Conservation (phyloP, 2,888 invertebrate genomes). For the Acanthopleura granulata region DNA sequence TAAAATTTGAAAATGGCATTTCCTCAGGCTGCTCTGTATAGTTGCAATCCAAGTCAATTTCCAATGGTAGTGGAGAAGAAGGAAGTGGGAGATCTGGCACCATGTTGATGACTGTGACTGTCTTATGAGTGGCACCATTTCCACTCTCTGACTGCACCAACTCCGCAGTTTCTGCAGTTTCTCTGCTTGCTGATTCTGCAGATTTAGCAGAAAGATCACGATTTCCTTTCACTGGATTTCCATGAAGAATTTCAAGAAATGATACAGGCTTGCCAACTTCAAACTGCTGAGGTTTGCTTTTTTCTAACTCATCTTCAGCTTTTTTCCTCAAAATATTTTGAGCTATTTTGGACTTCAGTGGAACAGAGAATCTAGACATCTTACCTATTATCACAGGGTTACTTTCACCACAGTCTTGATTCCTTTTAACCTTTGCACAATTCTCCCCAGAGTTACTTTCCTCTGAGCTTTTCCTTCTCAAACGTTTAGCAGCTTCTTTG, state of each 20-base stretch:
- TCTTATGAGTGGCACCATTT: not conserved
- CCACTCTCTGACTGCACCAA: not conserved
- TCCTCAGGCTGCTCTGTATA: not conserved
- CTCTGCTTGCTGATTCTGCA: not conserved
- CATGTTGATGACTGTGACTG: not conserved
- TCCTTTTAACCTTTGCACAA: too few relatives aligned
- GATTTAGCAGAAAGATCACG: too few relatives aligned
- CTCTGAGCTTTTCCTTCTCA: conserved; percentile 1
- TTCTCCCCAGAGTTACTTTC: not conserved
- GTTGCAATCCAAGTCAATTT: not conserved
- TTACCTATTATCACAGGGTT: not conserved
- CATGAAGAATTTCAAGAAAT: not conserved
- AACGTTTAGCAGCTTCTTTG: not conserved
- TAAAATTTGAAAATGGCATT: not conserved
- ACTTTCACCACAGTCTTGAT: too few relatives aligned
- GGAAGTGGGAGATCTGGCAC: not conserved
- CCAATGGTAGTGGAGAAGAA: not conserved
- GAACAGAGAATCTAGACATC: not conserved
- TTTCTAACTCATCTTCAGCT: not conserved
- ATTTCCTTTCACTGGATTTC: too few relatives aligned
- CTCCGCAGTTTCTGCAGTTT: not conserved
- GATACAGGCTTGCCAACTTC: not conserved
- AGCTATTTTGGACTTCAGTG: not conserved
- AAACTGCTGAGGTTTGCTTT: not conserved
- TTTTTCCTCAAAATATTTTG: not conserved